Base-by-base conservation (phyloP, 2,888 invertebrate genomes). In the Pristionchus arcanus region DNA sequence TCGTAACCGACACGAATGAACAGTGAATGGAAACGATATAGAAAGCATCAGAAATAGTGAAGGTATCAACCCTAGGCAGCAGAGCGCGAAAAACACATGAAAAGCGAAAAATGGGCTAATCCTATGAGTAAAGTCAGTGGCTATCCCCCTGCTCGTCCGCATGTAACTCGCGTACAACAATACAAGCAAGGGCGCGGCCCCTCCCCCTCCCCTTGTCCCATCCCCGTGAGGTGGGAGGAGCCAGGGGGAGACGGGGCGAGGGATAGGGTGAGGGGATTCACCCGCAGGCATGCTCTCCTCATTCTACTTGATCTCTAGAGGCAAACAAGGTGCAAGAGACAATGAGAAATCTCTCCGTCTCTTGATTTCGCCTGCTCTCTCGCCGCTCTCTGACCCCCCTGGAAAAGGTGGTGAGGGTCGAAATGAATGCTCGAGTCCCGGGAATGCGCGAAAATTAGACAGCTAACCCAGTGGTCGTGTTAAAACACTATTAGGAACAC, bases 181-280 rank as follows among this genome's bases (percentile, higher is more conserved):
- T 34, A 85, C 55, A 85, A 85, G 55, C 59, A 85, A 85, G 59
- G 84, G 59, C 15, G 84, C 28, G 84, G 34, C n/a, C 87, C 37
- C 68, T 87, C 68, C 42, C 49, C 42, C 68, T 49, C 68, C 66
- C 87, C 53, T 68, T 86, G 55, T 85, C 85, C 31, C 85, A 63
- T 86, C 86, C 28, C 49, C 55, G n/a, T 66, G 49, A 68, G 77
- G 77, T 81, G 49, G 49, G 42, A 77, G 77, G 68, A 31, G 31
- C 68, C n/a, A 55, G 2, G 4, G 28, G 66, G 66, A 9, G 25
- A 28, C 28, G 2, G 28, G 25, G 66, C 15, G 71, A 71, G 71
- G 34, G 31, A 49, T 49, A 49, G 42, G 42, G 42, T 49, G 42
- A 16, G 21, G 74, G n/a, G 63, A 63, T 68, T 68, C 42, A 37